These are phyloP conservation scores for Anoplophora glabripennis DNA, from an alignment of 1,140 invertebrate genomes.

Conservation along the genomic window DNA sequence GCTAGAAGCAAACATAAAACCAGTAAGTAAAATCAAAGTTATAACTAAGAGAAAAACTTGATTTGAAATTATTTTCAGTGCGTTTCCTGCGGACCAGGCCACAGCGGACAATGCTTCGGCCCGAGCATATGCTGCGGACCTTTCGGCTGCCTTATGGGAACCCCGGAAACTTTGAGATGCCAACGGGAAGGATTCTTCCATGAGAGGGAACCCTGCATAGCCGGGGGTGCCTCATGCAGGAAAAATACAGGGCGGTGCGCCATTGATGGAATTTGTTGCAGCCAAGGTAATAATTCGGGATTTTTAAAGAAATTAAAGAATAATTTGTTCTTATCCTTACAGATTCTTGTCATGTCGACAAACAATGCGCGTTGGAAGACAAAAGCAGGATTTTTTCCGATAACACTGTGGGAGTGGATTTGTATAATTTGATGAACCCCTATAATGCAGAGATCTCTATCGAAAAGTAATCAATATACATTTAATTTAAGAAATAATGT, in stretches of 20 bases:
- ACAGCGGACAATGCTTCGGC: conserved; percentile 54
- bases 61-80: conserved; percentile 43
- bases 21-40: conserved; percentile 32
- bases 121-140: conserved; percentile 55
- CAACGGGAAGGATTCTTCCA: conserved; percentile 46
- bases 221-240: conserved; percentile 52
- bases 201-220: conserved; percentile 52
- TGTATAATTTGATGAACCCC: conserved; percentile 15
- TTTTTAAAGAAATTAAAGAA: conserved; percentile 4
- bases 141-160: conserved; percentile 54
- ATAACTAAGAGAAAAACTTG: conserved; percentile 5
- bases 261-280: conserved; percentile 54
- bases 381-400: conserved; percentile 7
- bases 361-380: conserved; percentile 43
- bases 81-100: conserved; percentile 51
- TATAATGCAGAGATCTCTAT: conserved; percentile 2
- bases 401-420: not conserved
- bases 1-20: conserved; percentile 41
- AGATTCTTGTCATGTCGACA: conserved; percentile 51
- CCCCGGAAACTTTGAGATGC: conserved; percentile 52
- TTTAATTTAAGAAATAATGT: too few relatives aligned
- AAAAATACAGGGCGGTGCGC: conserved; percentile 55
- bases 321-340: conserved; percentile 20
- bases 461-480: conserved; percentile 6
- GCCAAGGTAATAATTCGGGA: conserved; percentile 49